A percentile compares a stretch with the other conserved stretches of the same genome.
phyloP scores from a whole-genome alignment of 2,888 invertebrate species.

The Temnothorax unifasciatus region DNA sequence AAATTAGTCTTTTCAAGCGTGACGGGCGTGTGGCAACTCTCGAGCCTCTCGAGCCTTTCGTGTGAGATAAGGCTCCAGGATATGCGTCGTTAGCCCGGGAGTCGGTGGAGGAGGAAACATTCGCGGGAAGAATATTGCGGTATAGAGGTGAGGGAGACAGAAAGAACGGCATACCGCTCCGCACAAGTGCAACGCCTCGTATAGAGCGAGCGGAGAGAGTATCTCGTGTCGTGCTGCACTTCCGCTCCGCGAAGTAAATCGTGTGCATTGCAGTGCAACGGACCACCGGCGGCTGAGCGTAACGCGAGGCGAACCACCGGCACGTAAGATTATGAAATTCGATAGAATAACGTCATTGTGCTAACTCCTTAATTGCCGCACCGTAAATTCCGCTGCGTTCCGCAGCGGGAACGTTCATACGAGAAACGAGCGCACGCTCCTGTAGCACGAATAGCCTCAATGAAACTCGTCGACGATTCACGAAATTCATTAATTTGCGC shows the following conservation, averaged over 20 bases:
- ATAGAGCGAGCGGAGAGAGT: slow-evolving; percentile 55
- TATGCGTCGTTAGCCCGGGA: slow-evolving; percentile 36
- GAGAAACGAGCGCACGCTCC: not conserved
- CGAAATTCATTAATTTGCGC: not conserved
- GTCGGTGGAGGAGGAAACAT: slow-evolving; percentile 10
- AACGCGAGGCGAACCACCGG: slow-evolving; percentile 55
- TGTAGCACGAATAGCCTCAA: not conserved
- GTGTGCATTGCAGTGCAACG: slow-evolving; percentile 63
- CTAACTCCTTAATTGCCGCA: slow-evolving; percentile 45
- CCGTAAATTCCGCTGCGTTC: slow-evolving; percentile 25
- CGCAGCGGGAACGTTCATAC: slow-evolving; percentile 8
- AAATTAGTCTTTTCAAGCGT: slow-evolving; percentile 66
- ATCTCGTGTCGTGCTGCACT: slow-evolving; percentile 56
- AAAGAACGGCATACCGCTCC: slow-evolving; percentile 26
- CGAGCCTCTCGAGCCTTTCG: slow-evolving; percentile 41
- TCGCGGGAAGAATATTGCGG: slow-evolving; percentile 21
- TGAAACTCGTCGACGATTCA: slow-evolving; percentile 5
- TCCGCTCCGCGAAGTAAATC: slow-evolving; percentile 67
- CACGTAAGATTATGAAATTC: slow-evolving; percentile 63
- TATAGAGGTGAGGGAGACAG: slow-evolving; percentile 5
- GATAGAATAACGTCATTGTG: slow-evolving; percentile 58
- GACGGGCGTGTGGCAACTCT: slow-evolving; percentile 60
- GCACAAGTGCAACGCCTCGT: slow-evolving; percentile 50
- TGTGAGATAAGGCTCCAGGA: slow-evolving; percentile 58
- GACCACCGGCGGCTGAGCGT: slow-evolving; percentile 58